phyloP scores from a whole-genome alignment of 2,888 invertebrate genomes.

The Pocota personata region DNA sequence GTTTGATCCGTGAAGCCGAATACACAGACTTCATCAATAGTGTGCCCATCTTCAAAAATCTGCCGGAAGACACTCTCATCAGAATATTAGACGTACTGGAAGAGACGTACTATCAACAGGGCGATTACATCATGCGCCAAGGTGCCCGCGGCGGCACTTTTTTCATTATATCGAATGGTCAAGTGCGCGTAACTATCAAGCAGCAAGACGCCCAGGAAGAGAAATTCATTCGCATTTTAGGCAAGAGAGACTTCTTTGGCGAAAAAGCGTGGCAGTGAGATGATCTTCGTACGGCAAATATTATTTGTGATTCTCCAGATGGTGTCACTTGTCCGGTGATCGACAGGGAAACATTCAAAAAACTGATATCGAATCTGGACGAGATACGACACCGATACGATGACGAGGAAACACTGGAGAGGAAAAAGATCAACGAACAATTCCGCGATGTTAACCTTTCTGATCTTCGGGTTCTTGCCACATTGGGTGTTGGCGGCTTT shows the following conservation, averaged over 20 bases:
- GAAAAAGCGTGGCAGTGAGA: slow-evolving; percentile 98
- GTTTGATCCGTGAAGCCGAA: slow-evolving; percentile 96
- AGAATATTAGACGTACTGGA: slow-evolving; percentile 98
- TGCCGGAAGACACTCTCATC: slow-evolving; percentile 96
- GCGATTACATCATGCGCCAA: slow-evolving; percentile 97
- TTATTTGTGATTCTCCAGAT: slow-evolving; percentile 95
- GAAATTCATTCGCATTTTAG: slow-evolving; percentile 93
- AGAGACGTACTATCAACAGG: slow-evolving; percentile 96
- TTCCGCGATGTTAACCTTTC: slow-evolving; percentile 92
- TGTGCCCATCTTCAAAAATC: slow-evolving; percentile 97
- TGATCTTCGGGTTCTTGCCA: slow-evolving; percentile 96
- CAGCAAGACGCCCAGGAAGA: slow-evolving; percentile 92
- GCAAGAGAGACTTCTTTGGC: slow-evolving; percentile 98
- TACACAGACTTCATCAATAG: slow-evolving; percentile 98
- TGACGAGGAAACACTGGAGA: slow-evolving; percentile 90
- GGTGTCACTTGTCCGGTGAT: slow-evolving; percentile 98
- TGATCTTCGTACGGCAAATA: slow-evolving; percentile 97
- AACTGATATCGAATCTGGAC: slow-evolving; percentile 95
- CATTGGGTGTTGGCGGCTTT: slow-evolving; percentile 98
- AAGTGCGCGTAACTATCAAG: slow-evolving; percentile 96
- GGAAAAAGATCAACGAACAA: slow-evolving; percentile 93
- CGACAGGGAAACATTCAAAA: slow-evolving; percentile 97
- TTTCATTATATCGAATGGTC: slow-evolving; percentile 98
- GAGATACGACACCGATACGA: slow-evolving; percentile 96
- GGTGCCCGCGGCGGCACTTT: slow-evolving; percentile 98